phyloP scores from a whole-genome alignment of 2,797 vertebrate genomes.

The Poliocrania exsul region DNA sequence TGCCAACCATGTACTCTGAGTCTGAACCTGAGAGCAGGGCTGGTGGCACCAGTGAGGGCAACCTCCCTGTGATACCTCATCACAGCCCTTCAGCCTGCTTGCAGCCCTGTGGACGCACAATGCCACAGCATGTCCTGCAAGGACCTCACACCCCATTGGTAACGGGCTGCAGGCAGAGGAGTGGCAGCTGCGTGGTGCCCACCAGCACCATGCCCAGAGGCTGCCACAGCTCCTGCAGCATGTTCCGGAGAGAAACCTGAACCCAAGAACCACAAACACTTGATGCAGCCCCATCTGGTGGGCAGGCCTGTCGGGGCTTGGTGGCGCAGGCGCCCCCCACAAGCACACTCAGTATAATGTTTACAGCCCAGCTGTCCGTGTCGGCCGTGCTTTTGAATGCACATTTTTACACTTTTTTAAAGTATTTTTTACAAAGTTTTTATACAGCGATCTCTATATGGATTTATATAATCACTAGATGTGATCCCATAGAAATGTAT shows the following conservation, averaged over 20 bases:
- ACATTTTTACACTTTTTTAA: constrained; percentile 86
- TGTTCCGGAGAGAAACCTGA: neutral
- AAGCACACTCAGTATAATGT: constrained; percentile 92
- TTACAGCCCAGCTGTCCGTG: constrained; percentile 89
- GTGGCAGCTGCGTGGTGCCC: accelerated
- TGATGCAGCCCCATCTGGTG: constrained; percentile 60
- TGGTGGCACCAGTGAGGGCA: neutral
- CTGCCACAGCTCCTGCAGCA: neutral
- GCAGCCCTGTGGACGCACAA: neutral
- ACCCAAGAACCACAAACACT: constrained; percentile 68
- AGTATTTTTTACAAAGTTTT: constrained; percentile 87
- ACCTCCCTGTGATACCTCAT: constrained; percentile 8
- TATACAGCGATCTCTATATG: constrained; percentile 91
- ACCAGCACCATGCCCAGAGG: neutral
- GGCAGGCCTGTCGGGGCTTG: constrained; percentile 77
- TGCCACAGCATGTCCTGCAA: neutral
- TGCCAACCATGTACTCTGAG: constrained; percentile 18
- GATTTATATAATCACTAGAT: constrained; percentile 91
- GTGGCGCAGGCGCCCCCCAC: constrained; percentile 95
- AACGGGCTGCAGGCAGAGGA: neutral
- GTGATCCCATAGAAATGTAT: constrained; percentile 85
- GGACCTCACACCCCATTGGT: accelerated
- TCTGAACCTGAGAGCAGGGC: constrained; percentile 13
- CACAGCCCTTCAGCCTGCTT: neutral
- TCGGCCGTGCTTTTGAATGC: constrained; percentile 85